Conservation (phyloP, 2,797 vertebrate species). For the Poecilia velifera region DNA sequence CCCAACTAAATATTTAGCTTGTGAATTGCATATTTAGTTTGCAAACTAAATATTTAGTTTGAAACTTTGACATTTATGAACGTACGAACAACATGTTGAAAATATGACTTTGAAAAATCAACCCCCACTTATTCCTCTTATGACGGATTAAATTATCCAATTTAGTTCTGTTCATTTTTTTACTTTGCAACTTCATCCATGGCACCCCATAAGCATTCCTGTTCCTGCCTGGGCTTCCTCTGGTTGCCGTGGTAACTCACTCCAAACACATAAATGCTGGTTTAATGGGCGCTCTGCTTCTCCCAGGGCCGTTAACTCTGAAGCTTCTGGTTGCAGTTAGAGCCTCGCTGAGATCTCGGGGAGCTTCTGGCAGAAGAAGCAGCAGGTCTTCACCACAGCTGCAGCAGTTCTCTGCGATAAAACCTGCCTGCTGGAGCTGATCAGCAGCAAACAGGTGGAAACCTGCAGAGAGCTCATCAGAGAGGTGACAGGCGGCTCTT, state of each 20-base stretch:
- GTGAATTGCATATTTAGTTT: no score
- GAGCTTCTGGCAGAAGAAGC: slow-evolving; percentile 31
- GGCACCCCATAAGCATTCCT: background rate
- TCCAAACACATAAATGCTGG: background rate
- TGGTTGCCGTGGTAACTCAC: background rate
- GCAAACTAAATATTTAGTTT: no score
- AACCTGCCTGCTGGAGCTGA: slow-evolving; percentile 27
- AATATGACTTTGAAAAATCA: no score
- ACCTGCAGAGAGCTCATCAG: slow-evolving; percentile 26
- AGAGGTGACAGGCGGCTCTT: slow-evolving; percentile 10
- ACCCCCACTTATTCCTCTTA: no score
- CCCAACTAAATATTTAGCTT: no score
- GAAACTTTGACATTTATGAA: no score
- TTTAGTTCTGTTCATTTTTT: background rate
- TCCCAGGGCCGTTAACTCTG: background rate
- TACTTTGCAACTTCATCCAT: background rate
- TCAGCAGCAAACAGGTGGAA: background rate
- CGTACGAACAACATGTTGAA: no score
- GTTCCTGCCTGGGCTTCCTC: background rate
- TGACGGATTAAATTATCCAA: background rate
- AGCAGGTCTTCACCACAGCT: slow-evolving; percentile 22
- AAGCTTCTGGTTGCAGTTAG: background rate
- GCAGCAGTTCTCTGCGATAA: slow-evolving; percentile 6
- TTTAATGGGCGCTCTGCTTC: background rate
- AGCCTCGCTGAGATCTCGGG: background rate